These are phyloP conservation scores for Eospalax fontanierii DNA, from an alignment of 2,797 vertebrate species.

Conservation along the genomic window DNA sequence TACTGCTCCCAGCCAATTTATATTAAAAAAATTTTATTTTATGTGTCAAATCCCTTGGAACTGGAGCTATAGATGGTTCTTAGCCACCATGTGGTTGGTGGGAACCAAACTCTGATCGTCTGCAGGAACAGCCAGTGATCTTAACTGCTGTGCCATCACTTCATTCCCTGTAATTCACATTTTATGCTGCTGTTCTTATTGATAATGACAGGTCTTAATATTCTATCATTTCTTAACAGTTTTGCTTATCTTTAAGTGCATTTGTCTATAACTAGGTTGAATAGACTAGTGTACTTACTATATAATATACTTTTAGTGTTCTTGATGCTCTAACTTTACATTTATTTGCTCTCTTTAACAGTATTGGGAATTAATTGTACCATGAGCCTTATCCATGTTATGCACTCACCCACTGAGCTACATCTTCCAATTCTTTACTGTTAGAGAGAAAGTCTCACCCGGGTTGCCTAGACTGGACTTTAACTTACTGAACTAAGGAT, in stretches of 20 bases:
- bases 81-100: no score
- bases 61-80: no score
- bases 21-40: no score
- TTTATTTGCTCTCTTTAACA: not conserved
- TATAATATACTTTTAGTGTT: not conserved
- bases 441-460: no score
- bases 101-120: no score
- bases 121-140: no score
- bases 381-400: not conserved
- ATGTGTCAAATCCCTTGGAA: no score
- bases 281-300: not conserved
- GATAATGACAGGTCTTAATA: constrained; percentile 8
- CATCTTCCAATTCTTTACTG: no score
- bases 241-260: constrained; percentile 30
- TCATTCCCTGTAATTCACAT: not conserved
- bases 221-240: not conserved
- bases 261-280: not conserved
- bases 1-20: no score
- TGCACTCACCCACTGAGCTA: not conserved
- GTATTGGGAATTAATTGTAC: not conserved
- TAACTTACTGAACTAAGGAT: not conserved
- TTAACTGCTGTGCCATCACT: no score
- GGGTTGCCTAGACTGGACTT: not conserved
- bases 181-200: not conserved
- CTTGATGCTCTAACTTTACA: not conserved